Evolutionary conservation across 2,888 invertebrate species (phyloP).

Genomic region (Chaetogeoica ovagalla): DNA sequence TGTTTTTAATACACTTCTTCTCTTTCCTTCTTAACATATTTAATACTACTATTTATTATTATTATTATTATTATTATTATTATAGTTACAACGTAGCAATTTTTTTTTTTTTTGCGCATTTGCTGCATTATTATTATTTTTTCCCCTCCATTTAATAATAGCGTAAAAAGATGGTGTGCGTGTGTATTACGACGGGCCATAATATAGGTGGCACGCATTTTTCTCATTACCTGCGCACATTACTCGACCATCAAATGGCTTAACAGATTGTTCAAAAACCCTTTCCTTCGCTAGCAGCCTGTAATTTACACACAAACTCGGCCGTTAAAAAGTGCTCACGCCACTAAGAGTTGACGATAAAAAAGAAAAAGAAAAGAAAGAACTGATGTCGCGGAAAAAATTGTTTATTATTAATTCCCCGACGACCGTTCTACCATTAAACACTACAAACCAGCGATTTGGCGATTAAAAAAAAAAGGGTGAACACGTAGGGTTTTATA

Average conservation of each 20-base stretch:
- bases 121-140: not conserved
- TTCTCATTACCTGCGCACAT: slow-evolving; percentile 47
- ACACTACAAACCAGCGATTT: slow-evolving; percentile 28
- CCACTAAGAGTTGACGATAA: slow-evolving; percentile 35
- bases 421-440: slow-evolving; percentile 31
- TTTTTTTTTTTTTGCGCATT: slow-evolving; percentile 8
- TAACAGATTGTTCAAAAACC: slow-evolving; percentile 49
- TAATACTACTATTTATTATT: too few species aligned
- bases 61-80: too few species aligned
- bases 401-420: slow-evolving; percentile 34
- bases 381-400: slow-evolving; percentile 37
- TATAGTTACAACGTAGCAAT: slow-evolving; percentile 24
- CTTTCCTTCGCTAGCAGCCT: slow-evolving; percentile 33
- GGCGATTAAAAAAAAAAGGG: not conserved
- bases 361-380: not conserved
- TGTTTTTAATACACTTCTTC: too few species aligned
- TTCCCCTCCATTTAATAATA: slow-evolving; percentile 1
- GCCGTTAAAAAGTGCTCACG: slow-evolving; percentile 41
- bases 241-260: slow-evolving; percentile 46
- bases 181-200: slow-evolving; percentile 26
- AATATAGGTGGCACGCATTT: slow-evolving; percentile 48
- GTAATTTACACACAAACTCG: slow-evolving; percentile 49
- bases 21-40: too few species aligned
- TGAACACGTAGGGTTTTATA: too few species aligned
- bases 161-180: slow-evolving; percentile 46